Conservation (phyloP, 2,113 vertebrate genomes). For the Laticauda laticaudata region DNA sequence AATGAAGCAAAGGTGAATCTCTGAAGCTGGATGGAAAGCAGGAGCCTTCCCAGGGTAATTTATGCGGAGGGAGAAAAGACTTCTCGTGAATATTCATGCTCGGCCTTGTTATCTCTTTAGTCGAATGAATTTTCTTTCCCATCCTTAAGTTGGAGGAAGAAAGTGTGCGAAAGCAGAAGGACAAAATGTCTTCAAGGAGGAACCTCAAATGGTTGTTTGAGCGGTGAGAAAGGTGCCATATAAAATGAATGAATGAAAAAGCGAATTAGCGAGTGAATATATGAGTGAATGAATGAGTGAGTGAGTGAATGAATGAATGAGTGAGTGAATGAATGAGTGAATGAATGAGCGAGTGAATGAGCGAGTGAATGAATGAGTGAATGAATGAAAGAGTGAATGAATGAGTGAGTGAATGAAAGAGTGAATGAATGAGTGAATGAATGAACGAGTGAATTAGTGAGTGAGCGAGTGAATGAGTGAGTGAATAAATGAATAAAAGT, state of each 20-base stretch:
- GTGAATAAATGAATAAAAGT: rapidly evolving
- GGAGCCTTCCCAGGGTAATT: slow-evolving; percentile 12
- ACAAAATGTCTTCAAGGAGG: not conserved
- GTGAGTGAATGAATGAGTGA: too few relatives aligned
- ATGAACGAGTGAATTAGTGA: too few relatives aligned
- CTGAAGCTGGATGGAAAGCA: slow-evolving; percentile 26
- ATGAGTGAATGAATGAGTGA: too few relatives aligned
- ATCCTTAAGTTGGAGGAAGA: too few relatives aligned
- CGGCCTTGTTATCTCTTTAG: not conserved
- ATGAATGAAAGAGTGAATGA: rapidly evolving
- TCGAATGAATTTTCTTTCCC: not conserved
- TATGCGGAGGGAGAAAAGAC: not conserved
- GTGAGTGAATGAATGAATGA: too few relatives aligned
- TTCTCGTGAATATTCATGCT: not conserved
- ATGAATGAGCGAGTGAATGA: rapidly evolving
- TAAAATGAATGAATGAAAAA: too few relatives aligned
- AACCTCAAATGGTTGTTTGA: not conserved
- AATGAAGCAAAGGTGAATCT: slow-evolving; percentile 30
- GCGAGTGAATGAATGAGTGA: too few relatives aligned
- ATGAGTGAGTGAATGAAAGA: too few relatives aligned
- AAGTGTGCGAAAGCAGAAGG: not conserved
- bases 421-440: rapidly evolving
- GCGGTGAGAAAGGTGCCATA: too few relatives aligned
- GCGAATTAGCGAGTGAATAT: too few relatives aligned
- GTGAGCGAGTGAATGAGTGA: too few relatives aligned